Conservation (phyloP, 2,113 vertebrate species). For the Zeus faber region DNA sequence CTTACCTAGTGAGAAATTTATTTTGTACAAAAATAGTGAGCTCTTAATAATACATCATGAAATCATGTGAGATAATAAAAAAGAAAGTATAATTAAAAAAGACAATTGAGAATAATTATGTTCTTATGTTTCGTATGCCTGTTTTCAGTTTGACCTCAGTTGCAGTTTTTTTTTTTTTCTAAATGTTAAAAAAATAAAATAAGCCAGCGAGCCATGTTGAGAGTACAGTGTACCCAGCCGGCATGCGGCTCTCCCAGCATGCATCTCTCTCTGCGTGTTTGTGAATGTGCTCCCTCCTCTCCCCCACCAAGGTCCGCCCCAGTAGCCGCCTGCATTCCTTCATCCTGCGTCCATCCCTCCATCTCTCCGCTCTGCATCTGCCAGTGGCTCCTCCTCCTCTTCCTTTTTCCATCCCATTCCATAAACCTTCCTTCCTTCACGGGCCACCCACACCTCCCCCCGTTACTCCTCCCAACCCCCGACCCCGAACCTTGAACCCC, state of each 20-base stretch:
- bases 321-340: constrained; percentile 59
- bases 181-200: not conserved
- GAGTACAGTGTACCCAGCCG: constrained; percentile 18
- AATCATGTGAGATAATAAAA: no score
- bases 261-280: constrained; percentile 57
- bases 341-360: constrained; percentile 50
- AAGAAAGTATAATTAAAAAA: no score
- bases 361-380: constrained; percentile 44
- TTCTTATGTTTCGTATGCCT: no score
- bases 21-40: no score
- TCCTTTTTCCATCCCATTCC: constrained; percentile 23
- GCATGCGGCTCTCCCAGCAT: constrained; percentile 54
- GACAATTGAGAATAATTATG: no score
- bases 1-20: no score
- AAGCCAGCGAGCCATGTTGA: not conserved
- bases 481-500: constrained; percentile 13
- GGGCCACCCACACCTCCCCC: constrained; percentile 37
- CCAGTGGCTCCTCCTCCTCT: constrained; percentile 31
- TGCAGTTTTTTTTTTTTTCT: no score
- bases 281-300: constrained; percentile 54
- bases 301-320: constrained; percentile 68
- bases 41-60: no score
- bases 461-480: constrained; percentile 12
- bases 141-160: no score
- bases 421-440: constrained; percentile 31